These are phyloP conservation scores for Aix galericulata DNA, from an alignment of 2,113 vertebrate species.

Conservation along the genomic window DNA sequence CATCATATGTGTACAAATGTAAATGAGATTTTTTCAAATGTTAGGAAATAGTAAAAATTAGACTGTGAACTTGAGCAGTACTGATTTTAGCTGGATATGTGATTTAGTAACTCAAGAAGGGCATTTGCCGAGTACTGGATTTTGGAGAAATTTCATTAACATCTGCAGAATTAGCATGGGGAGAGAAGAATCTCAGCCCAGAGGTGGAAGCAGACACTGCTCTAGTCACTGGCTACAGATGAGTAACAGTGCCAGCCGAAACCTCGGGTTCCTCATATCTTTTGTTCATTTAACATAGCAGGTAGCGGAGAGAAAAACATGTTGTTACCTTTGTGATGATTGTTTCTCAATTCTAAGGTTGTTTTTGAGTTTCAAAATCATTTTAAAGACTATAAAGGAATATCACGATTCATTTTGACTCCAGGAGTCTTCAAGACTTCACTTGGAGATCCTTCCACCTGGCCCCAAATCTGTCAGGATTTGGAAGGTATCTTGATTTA, in stretches of 20 bases:
- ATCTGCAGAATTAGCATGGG: fast-evolving
- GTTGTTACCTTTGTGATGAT: fast-evolving
- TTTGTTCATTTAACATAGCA: fast-evolving
- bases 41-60: background rate
- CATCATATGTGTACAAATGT: background rate
- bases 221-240: background rate
- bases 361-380: fast-evolving
- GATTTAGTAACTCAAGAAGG: background rate
- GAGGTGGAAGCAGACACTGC: background rate
- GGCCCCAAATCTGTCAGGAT: no score
- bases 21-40: background rate
- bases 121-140: background rate
- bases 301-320: fast-evolving
- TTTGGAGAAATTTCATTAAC: background rate
- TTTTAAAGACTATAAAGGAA: background rate
- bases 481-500: background rate
- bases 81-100: background rate
- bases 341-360: no score
- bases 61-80: background rate
- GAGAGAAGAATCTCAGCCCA: fast-evolving
- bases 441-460: background rate
- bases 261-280: fast-evolving
- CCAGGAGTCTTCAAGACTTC: background rate
- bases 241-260: background rate
- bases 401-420: fast-evolving